Evolutionary conservation across 2,888 invertebrate genomes (phyloP).

Genomic region (Ectropis crepuscularia): DNA sequence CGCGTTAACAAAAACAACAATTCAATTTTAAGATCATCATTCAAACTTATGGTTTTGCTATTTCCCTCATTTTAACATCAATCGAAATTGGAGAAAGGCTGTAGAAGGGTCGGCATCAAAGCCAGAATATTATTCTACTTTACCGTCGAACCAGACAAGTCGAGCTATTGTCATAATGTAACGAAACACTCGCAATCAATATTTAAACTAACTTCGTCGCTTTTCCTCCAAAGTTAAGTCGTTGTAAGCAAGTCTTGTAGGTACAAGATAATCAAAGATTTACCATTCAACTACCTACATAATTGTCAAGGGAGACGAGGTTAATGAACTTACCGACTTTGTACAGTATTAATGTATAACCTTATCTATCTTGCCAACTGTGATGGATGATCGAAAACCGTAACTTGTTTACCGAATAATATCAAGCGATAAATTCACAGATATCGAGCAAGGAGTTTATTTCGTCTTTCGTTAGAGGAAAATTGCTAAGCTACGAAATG

Average conservation of each 20-base stretch:
- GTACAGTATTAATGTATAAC: conserved; percentile 36
- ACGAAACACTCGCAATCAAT: too few species aligned
- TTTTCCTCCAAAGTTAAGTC: not conserved
- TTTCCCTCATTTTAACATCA: too few species aligned
- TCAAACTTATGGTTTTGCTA: too few species aligned
- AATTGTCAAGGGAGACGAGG: conserved; percentile 25
- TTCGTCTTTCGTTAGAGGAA: conserved; percentile 13
- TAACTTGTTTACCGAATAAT: conserved; percentile 41
- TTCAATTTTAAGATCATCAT: too few species aligned
- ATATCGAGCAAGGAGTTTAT: conserved; percentile 17
- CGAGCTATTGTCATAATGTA: too few species aligned
- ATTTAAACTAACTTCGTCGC: not conserved
- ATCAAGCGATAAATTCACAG: conserved; percentile 34
- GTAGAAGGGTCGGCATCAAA: too few species aligned
- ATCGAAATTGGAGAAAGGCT: too few species aligned
- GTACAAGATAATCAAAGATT: conserved; percentile 18
- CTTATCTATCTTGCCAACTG: conserved; percentile 33
- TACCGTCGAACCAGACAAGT: too few species aligned
- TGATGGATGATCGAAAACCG: conserved; percentile 42
- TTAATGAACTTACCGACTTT: conserved; percentile 32
- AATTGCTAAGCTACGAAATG: conserved; percentile 15
- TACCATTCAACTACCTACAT: conserved; percentile 16
- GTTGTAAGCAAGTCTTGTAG: conserved; percentile 26
- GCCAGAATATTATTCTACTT: too few species aligned
- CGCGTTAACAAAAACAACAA: too few species aligned